phyloP scores from a whole-genome alignment of 2,888 invertebrate genomes.

The Hydropsyche betteni region DNA sequence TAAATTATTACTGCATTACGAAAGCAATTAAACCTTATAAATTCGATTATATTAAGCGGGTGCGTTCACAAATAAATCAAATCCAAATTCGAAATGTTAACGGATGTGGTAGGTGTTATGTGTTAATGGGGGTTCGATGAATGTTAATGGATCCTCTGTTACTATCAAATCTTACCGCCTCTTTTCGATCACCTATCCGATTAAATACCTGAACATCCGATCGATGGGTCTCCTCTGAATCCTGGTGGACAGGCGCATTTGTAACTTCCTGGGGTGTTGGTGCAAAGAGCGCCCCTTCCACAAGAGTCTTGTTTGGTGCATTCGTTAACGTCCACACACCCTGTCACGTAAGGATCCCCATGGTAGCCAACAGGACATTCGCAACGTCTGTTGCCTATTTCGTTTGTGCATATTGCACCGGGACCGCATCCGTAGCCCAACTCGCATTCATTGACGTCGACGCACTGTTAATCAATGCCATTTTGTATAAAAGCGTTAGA shows the following conservation, averaged over 20 bases:
- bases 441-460: slow-evolving; percentile 86
- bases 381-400: slow-evolving; percentile 83
- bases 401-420: slow-evolving; percentile 81
- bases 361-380: slow-evolving; percentile 84
- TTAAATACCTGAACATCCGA: slow-evolving; percentile 75
- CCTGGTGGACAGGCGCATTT: slow-evolving; percentile 86
- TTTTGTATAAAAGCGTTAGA: no score
- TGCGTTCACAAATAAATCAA: slow-evolving; percentile 44
- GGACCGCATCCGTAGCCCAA: slow-evolving; percentile 77
- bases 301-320: slow-evolving; percentile 77
- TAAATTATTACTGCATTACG: slow-evolving; percentile 52
- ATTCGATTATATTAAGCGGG: slow-evolving; percentile 42
- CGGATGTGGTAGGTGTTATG: slow-evolving; percentile 21
- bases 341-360: slow-evolving; percentile 78
- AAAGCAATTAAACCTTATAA: slow-evolving; percentile 41
- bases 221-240: slow-evolving; percentile 80
- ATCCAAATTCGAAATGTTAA: slow-evolving; percentile 37
- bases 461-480: slow-evolving; percentile 67
- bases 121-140: background rate
- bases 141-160: slow-evolving; percentile 1
- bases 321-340: slow-evolving; percentile 80
- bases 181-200: slow-evolving; percentile 50
- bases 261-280: slow-evolving; percentile 81
- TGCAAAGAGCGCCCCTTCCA: slow-evolving; percentile 81
- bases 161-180: slow-evolving; percentile 35